Percentiles rank a stretch among this genome's conserved stretches.
phyloP scores from a whole-genome alignment of 2,888 invertebrate species.

The Autographa gamma region DNA sequence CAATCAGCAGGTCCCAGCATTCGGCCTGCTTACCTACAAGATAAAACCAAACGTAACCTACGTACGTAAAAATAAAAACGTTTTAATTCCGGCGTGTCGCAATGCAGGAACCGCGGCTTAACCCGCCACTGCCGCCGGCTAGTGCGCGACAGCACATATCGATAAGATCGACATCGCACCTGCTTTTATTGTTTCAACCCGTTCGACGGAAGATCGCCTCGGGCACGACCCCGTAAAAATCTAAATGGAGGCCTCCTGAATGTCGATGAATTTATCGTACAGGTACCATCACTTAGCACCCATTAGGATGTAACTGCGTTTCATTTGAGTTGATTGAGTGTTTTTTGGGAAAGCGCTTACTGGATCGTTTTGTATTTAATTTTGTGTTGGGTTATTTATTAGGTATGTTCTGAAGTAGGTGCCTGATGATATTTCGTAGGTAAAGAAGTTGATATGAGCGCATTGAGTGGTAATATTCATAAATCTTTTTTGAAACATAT shows the following conservation, averaged over 20 bases:
- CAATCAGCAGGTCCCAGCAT: not conserved
- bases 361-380: not conserved
- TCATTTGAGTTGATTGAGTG: constrained; percentile 14
- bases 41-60: constrained; percentile 46
- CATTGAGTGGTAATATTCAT: no score
- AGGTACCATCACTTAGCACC: constrained; percentile 54
- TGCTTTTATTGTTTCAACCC: constrained; percentile 80
- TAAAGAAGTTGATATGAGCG: not conserved
- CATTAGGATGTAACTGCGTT: constrained; percentile 37
- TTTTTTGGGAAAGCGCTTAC: constrained; percentile 26
- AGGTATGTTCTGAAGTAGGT: not conserved
- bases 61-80: constrained; percentile 53
- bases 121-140: constrained; percentile 72
- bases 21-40: constrained; percentile 14
- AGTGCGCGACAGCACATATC: constrained; percentile 80
- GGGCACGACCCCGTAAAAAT: constrained; percentile 64
- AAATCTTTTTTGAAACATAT: no score
- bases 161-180: constrained; percentile 75
- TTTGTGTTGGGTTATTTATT: not conserved
- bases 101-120: constrained; percentile 70
- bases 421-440: not conserved
- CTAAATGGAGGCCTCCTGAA: constrained; percentile 73
- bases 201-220: constrained; percentile 65
- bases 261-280: constrained; percentile 55
- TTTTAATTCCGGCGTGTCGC: constrained; percentile 59